Evolutionary conservation across 2,888 invertebrate species (phyloP).

Genomic region (Phoronis australis): DNA sequence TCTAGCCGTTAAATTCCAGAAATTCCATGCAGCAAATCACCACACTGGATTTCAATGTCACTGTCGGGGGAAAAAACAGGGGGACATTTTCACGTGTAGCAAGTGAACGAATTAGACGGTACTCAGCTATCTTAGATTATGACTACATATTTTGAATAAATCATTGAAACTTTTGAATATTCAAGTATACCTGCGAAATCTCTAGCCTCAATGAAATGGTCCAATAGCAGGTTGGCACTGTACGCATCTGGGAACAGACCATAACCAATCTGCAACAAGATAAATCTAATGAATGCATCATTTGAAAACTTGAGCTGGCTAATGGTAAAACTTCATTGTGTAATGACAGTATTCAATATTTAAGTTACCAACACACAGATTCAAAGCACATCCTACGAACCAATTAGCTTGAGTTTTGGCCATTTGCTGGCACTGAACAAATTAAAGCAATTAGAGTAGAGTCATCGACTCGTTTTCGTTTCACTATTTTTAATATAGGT

Average conservation of each 20-base stretch:
- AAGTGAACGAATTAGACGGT: too few species aligned
- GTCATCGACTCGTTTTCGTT: too few species aligned
- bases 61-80: too few species aligned
- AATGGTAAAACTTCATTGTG: not conserved
- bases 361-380: too few species aligned
- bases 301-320: not conserved
- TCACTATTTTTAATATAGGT: too few species aligned
- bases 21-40: too few species aligned
- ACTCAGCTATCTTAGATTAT: too few species aligned
- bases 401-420: not conserved
- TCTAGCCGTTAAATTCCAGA: too few species aligned
- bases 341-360: too few species aligned
- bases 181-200: slow-evolving; percentile 58
- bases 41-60: too few species aligned
- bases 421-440: not conserved
- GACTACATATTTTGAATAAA: too few species aligned
- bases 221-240: slow-evolving; percentile 72
- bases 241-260: slow-evolving; percentile 86
- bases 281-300: slow-evolving; percentile 2
- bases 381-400: not conserved
- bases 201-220: slow-evolving; percentile 67
- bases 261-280: slow-evolving; percentile 63
- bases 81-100: too few species aligned
- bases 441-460: not conserved
- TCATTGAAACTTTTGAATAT: not conserved